These are phyloP conservation scores for Sciurus carolinensis DNA, from an alignment of 2,797 vertebrate genomes.

Conservation along the genomic window DNA sequence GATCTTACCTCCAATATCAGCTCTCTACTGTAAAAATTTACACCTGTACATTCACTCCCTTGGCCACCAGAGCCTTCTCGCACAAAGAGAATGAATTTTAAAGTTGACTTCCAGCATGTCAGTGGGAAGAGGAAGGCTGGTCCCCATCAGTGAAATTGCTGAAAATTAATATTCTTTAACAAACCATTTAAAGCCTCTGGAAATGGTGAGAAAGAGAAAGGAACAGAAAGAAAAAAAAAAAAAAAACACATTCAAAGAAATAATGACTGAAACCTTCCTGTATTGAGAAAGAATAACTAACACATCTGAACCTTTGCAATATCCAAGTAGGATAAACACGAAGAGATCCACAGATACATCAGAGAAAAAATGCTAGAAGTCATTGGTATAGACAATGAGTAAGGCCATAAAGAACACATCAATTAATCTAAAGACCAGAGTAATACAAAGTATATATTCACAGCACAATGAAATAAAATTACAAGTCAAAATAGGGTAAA, in stretches of 20 bases:
- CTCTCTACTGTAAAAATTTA: neutral
- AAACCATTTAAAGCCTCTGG: conserved; percentile 18
- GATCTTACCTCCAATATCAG: neutral
- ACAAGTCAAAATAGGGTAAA: neutral
- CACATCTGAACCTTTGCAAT: neutral
- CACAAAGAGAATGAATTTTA: neutral
- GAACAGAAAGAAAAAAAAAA: neutral
- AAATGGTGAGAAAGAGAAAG: conserved; percentile 12
- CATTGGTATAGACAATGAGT: neutral
- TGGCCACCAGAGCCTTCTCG: neutral
- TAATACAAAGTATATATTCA: neutral
- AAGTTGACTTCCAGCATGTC: conserved; percentile 12
- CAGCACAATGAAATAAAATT: neutral
- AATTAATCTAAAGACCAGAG: neutral
- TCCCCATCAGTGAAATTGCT: neutral
- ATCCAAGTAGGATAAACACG: neutral
- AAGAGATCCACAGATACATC: neutral
- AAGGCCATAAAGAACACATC: neutral
- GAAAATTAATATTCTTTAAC: neutral
- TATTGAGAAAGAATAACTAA: conserved; percentile 1
- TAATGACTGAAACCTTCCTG: neutral
- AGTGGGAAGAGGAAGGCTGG: neutral
- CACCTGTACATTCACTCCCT: neutral
- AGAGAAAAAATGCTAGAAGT: neutral
- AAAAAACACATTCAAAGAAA: neutral